Evolutionary conservation across 2,113 vertebrate species (phyloP).

Genomic region (Dinomys branickii): DNA sequence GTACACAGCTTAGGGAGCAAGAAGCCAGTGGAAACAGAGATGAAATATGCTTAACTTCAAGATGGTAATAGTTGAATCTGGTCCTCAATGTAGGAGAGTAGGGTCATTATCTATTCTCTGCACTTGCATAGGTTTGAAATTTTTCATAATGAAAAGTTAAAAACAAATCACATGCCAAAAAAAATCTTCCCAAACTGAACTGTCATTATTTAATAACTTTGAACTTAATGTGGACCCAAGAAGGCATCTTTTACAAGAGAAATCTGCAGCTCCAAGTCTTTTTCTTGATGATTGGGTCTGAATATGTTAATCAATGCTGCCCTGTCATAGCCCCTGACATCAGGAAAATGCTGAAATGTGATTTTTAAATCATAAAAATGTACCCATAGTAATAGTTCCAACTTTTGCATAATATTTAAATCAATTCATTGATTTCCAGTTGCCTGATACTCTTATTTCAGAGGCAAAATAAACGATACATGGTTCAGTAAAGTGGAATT

Average conservation of each 20-base stretch:
- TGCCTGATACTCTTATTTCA: conserved; percentile 79
- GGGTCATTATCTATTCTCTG: background rate
- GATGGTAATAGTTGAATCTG: background rate
- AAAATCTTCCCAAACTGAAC: conserved; percentile 26
- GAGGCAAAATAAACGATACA: conserved; percentile 80
- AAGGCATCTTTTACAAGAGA: conserved; percentile 55
- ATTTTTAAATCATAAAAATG: conserved; percentile 86
- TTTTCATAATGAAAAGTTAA: conserved; percentile 73
- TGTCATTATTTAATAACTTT: conserved; percentile 27
- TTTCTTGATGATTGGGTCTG: conserved; percentile 68
- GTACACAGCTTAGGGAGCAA: background rate
- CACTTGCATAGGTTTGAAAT: conserved; percentile 41
- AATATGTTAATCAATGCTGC: conserved; percentile 74
- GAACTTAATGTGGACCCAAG: conserved; percentile 51
- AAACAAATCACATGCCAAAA: conserved; percentile 71
- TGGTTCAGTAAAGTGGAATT: conserved; percentile 77
- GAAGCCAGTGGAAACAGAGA: background rate
- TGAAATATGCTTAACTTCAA: background rate
- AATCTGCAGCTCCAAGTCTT: conserved; percentile 11
- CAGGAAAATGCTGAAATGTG: conserved; percentile 83
- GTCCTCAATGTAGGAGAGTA: background rate
- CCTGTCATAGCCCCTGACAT: conserved; percentile 64
- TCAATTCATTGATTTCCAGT: conserved; percentile 86
- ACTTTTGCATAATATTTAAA: conserved; percentile 82
- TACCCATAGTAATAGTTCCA: conserved; percentile 78